Evolutionary conservation across 2,113 vertebrate genomes (phyloP).

Genomic region (Grammomys surdaster): DNA sequence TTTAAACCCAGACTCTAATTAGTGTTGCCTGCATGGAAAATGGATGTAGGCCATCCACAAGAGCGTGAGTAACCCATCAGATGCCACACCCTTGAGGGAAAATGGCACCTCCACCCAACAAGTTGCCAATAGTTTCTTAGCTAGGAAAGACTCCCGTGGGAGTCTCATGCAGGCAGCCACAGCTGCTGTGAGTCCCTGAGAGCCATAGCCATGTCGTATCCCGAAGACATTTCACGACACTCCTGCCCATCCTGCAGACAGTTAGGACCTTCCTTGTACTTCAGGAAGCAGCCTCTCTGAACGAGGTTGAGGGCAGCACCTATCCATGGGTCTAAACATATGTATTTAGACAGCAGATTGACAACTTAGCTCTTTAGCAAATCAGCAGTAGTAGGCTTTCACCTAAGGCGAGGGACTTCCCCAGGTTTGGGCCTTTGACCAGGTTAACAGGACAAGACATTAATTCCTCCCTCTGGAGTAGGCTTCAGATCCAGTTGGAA

Average conservation of each 20-base stretch:
- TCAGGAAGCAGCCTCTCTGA: neutral
- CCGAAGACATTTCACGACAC: neutral
- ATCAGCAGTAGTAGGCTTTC: neutral
- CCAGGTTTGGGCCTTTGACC: neutral
- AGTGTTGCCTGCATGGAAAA: neutral
- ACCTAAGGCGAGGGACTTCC: neutral
- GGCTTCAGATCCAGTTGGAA: neutral
- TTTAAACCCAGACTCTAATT: neutral
- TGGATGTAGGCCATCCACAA: neutral
- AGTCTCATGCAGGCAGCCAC: neutral
- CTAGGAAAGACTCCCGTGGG: no score
- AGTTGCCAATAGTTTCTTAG: neutral
- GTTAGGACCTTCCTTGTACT: neutral
- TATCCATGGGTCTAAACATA: neutral
- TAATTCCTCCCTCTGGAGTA: no score
- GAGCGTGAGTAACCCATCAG: neutral
- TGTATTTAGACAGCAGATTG: no score
- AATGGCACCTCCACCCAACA: neutral
- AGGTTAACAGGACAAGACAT: neutral
- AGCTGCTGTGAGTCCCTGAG: neutral
- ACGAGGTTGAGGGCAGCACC: neutral
- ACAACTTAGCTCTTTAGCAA: neutral
- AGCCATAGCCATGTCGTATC: no score
- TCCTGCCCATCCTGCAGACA: neutral
- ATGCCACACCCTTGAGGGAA: neutral